A percentile compares a stretch with the other conserved stretches of the same genome.
Evolutionary conservation across 2,888 invertebrate species (phyloP).

Genomic region (Lumbricus terrestris): DNA sequence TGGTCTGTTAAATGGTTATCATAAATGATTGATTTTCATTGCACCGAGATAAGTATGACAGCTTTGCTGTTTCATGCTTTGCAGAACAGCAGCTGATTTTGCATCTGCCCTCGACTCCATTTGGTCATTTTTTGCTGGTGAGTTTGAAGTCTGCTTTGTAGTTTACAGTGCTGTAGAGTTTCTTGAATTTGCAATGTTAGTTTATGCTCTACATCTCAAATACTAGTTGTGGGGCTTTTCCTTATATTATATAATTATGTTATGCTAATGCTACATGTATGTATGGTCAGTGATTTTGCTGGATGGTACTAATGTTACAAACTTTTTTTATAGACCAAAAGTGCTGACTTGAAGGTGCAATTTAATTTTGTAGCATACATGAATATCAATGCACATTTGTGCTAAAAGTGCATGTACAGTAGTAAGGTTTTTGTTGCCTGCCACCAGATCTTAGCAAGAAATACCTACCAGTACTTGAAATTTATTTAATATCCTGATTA

Average conservation of each 20-base stretch:
- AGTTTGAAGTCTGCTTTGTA: not conserved
- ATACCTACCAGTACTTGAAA: too few species aligned
- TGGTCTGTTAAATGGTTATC: not conserved
- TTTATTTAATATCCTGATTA: not conserved
- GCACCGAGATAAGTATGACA: not conserved
- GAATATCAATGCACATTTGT: not conserved
- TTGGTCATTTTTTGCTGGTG: constrained; percentile 56
- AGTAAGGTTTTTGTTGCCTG: too few species aligned
- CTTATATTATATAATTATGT: not conserved
- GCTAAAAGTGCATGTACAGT: not conserved
- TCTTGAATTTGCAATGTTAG: not conserved
- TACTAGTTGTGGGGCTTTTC: too few species aligned
- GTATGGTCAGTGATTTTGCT: not conserved
- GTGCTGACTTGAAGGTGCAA: not conserved
- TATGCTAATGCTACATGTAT: too few species aligned
- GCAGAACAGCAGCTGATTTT: constrained; percentile 51
- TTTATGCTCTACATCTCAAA: not conserved
- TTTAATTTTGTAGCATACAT: not conserved
- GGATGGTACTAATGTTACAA: not conserved
- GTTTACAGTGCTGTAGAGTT: not conserved
- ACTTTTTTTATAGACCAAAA: not conserved
- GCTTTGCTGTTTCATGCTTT: constrained; percentile 23
- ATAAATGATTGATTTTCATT: not conserved
- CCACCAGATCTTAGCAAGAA: not conserved
- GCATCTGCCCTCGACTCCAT: constrained; percentile 55